Conservation (phyloP, 2,113 vertebrate genomes). For the Podarcis raffonei region DNA sequence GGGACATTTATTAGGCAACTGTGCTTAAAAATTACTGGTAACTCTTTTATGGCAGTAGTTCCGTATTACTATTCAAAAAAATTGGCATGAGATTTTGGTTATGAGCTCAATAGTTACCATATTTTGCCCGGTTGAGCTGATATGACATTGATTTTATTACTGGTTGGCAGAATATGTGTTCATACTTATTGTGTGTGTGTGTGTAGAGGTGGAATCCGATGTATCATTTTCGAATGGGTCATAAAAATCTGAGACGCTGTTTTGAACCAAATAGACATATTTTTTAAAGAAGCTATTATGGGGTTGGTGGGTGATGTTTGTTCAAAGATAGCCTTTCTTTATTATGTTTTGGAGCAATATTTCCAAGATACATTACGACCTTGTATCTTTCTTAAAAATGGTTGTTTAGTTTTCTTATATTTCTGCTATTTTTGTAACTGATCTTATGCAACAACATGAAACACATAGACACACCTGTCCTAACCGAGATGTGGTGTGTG, state of each 20-base stretch:
- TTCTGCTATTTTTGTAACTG: too few species aligned
- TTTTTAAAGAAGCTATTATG: neutral
- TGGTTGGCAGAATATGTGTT: neutral
- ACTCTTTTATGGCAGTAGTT: neutral
- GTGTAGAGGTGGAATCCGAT: neutral
- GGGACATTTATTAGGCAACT: neutral
- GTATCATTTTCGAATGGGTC: neutral
- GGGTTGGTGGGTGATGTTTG: neutral
- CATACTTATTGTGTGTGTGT: neutral
- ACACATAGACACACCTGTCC: too few species aligned
- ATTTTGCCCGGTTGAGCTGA: neutral
- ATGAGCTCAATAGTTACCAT: neutral
- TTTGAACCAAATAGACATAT: neutral
- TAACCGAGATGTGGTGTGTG: neutral
- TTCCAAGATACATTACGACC: neutral
- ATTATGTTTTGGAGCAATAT: neutral
- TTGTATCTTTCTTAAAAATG: neutral
- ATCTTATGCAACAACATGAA: too few species aligned
- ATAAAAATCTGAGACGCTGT: neutral
- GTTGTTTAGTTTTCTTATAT: neutral
- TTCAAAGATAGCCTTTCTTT: neutral
- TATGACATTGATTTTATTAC: neutral
- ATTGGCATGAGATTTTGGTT: neutral
- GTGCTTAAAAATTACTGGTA: neutral
- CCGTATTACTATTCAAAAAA: neutral